Evolutionary conservation across 2,888 invertebrate species (phyloP), one percentile per base, ranked within the genome.

Genomic region (Heteromurus nitidus): DNA sequence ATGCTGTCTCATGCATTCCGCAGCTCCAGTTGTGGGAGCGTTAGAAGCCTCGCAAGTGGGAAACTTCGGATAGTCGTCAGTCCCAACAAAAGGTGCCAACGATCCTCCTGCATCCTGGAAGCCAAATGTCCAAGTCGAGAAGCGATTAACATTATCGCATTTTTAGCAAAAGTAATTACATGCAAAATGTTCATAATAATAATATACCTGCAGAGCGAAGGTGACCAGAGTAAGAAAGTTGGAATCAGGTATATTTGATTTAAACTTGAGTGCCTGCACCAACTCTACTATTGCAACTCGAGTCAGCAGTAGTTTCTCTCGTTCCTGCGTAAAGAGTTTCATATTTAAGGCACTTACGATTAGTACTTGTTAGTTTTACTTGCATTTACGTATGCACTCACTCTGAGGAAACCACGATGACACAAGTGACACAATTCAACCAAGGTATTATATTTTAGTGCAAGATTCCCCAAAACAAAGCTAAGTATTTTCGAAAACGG

Each of bases 401-500:
- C 93, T 89, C 95, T 94, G 3, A 92, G 92, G 89, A 98, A 97
- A 9, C 95, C 95, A 86, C 97, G 92, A 88, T 95, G 95, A 89
- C 97, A 97, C 16, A 96, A 92, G 80, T 95, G 95, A 89, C 96
- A 96, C 64, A 99, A 91, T 88, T 98, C 97, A 9, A 95, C 93
- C 62, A 99, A 90, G 81, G 93, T 92, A 68, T 92, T 92, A 88
- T 95, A 93, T 87, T 95, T 94, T 80, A 99, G 90, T 67, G 93
- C 92, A 86, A 94, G 95, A 88, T 95, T 95, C 90, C 98, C 97
- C 80, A 99, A 93, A n/a, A 95, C 93, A 89, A 95, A 95, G 89
- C 96, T 95, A 80, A 99, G 90, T 85, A 98, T 93, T 91, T 99
- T 99, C 0, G 98, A 95, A 89, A 98, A 97, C 1, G 98, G 97